Conservation (phyloP, 2,113 vertebrate genomes). For the Notothenia rossii region DNA sequence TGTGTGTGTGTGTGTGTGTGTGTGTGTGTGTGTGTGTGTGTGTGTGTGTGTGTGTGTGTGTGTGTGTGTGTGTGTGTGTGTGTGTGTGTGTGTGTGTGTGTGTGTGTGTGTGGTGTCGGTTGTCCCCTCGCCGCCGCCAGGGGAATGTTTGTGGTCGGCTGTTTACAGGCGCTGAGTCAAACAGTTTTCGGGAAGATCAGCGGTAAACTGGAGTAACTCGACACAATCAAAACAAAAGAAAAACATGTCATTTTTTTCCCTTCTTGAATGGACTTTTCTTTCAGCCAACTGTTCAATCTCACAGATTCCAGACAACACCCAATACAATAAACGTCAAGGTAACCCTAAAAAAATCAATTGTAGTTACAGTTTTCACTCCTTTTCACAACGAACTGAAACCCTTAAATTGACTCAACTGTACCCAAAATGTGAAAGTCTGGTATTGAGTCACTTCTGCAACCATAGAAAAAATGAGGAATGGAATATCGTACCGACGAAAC, state of each 20-base stretch:
- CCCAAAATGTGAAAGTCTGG: slow-evolving; percentile 3
- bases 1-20: neutral
- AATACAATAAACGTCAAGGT: neutral
- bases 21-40: slow-evolving; percentile 31
- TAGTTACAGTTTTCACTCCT: neutral
- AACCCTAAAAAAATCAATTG: neutral
- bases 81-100: too few relatives aligned
- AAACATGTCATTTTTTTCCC: slow-evolving; percentile 6
- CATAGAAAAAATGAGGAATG: slow-evolving; percentile 48
- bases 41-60: slow-evolving; percentile 41
- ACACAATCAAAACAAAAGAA: slow-evolving; percentile 53
- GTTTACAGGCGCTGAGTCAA: slow-evolving; percentile 69
- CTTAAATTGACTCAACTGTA: neutral
- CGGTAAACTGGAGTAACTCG: slow-evolving; percentile 53
- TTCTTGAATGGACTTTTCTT: neutral
- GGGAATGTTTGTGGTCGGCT: slow-evolving; percentile 73
- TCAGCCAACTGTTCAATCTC: slow-evolving; percentile 30
- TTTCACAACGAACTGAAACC: neutral
- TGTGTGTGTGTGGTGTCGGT: neutral
- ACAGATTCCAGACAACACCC: neutral
- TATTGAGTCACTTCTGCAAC: slow-evolving; percentile 20
- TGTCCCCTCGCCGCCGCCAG: slow-evolving; percentile 27
- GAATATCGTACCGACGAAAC: slow-evolving; percentile 7
- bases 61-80: too few relatives aligned
- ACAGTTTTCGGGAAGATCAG: slow-evolving; percentile 45